phyloP scores from a whole-genome alignment of 2,888 invertebrate species.

The Lasius platythorax region DNA sequence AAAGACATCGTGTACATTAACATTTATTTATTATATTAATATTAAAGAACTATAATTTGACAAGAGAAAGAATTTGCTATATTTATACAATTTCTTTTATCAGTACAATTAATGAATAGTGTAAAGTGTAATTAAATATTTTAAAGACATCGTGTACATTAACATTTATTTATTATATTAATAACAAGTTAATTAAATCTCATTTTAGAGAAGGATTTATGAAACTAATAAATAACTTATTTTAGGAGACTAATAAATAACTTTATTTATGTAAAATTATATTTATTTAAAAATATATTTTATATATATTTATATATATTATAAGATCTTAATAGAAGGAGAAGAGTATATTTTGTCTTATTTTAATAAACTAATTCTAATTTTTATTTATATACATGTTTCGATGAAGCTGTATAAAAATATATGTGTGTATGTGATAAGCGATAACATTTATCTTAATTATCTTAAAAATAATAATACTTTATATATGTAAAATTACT shows the following conservation, averaged over 20 bases:
- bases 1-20: neutral
- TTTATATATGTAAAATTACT: constrained; percentile 44
- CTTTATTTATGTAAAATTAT: neutral
- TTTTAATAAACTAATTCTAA: constrained; percentile 1
- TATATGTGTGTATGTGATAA: neutral
- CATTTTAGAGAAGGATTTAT: neutral
- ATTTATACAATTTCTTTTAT: constrained; percentile 6
- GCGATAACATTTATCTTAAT: constrained; percentile 3
- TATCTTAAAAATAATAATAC: constrained; percentile 65
- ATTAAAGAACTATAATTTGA: neutral
- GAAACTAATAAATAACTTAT: neutral
- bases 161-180: neutral
- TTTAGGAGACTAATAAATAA: neutral
- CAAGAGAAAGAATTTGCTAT: neutral
- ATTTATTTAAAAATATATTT: neutral
- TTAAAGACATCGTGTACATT: neutral
- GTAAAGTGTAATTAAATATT: neutral
- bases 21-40: no score
- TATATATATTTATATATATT: neutral
- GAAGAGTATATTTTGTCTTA: neutral
- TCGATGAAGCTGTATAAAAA: neutral
- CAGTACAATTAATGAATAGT: neutral
- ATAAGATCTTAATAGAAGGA: neutral
- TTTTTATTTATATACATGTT: neutral
- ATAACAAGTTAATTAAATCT: neutral